phyloP scores from a whole-genome alignment of 2,113 vertebrate species.

The Lampris megalopsis region DNA sequence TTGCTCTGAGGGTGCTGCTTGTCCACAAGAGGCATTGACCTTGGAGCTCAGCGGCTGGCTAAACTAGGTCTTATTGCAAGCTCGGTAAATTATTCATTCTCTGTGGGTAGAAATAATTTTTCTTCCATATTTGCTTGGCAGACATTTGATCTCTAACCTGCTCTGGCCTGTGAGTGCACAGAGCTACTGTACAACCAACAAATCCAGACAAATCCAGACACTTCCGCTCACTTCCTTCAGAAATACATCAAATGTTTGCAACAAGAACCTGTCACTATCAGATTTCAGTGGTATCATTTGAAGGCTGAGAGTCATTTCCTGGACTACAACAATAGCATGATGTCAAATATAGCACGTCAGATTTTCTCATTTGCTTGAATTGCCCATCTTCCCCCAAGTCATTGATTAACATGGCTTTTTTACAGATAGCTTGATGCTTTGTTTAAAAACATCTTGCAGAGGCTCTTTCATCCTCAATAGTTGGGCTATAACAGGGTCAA shows the following conservation, averaged over 20 bases:
- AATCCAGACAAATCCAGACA: background rate
- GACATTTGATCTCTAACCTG: background rate
- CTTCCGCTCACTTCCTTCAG: background rate
- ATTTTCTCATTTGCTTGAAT: too few relatives aligned
- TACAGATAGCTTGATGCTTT: background rate
- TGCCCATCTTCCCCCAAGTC: too few relatives aligned
- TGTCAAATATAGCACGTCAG: too few relatives aligned
- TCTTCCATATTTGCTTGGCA: conserved; percentile 18
- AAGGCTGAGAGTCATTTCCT: background rate
- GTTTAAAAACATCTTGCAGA: too few relatives aligned
- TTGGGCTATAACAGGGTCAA: background rate
- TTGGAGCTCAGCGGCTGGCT: conserved; percentile 43
- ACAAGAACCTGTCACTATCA: background rate
- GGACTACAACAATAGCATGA: background rate
- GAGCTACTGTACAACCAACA: background rate
- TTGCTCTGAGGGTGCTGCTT: conserved; percentile 12
- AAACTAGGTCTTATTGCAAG: conserved; percentile 54
- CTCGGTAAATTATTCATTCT: conserved; percentile 72
- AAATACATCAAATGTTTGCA: background rate
- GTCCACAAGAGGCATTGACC: conserved; percentile 34
- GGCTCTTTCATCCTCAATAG: too few relatives aligned
- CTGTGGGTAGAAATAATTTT: background rate
- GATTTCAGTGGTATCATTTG: background rate
- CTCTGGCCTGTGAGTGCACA: background rate
- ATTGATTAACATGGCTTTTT: too few relatives aligned